Evolutionary conservation across 23 tunicate genomes (phyloP).

Genomic region (Ciona savignyi): DNA sequence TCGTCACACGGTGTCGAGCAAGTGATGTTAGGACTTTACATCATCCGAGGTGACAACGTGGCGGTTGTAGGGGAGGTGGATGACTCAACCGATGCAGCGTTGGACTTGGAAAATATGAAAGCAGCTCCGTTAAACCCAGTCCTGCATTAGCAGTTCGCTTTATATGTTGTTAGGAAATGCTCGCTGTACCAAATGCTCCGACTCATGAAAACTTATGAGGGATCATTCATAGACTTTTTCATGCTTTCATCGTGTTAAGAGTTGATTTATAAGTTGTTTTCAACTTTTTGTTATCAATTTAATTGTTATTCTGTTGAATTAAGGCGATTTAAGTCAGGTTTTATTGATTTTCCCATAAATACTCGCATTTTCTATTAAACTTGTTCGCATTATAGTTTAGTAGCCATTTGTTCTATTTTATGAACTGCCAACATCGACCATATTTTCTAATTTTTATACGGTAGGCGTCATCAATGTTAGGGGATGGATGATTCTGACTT

Average conservation of each 20-base stretch:
- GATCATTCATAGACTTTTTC: too few species aligned
- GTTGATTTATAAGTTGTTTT: too few species aligned
- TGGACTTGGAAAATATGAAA: constrained; percentile 79
- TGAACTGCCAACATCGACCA: neutral
- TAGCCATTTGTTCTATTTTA: too few species aligned
- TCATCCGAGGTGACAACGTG: constrained; percentile 94
- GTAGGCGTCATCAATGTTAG: neutral
- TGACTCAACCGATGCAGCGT: constrained; percentile 77
- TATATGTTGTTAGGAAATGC: too few species aligned
- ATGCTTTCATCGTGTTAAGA: too few species aligned
- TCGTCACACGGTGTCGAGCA: constrained; percentile 88
- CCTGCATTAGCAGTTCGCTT: constrained; percentile 42
- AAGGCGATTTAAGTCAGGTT: too few species aligned
- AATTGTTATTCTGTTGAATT: too few species aligned
- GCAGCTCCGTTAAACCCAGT: constrained; percentile 94
- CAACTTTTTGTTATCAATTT: too few species aligned
- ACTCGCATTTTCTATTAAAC: neutral
- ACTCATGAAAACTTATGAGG: too few species aligned
- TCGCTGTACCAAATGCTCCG: too few species aligned
- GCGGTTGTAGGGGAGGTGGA: constrained; percentile 94
- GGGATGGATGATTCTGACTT: neutral
- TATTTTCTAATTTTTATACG: neutral
- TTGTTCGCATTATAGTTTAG: too few species aligned
- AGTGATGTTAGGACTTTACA: constrained; percentile 87
- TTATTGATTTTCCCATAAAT: too few species aligned